phyloP scores from a whole-genome alignment of 2,888 invertebrate species.

The Epistrophe grossulariae region DNA sequence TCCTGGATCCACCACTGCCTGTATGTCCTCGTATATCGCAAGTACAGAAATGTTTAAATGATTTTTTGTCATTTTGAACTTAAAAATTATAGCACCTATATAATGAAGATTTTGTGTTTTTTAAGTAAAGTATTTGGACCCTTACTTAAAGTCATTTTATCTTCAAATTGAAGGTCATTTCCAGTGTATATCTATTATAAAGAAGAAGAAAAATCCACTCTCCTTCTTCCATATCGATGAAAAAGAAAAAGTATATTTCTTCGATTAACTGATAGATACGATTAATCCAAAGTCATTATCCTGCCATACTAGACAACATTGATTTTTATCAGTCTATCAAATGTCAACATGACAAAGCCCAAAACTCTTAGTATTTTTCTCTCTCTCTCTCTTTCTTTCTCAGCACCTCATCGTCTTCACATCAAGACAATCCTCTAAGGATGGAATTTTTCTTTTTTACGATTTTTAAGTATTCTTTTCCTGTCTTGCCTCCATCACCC shows the following conservation, averaged over 20 bases:
- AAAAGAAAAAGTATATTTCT: neutral
- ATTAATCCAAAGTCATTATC: constrained; percentile 56
- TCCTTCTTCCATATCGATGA: too few relatives aligned
- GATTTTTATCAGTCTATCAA: constrained; percentile 66
- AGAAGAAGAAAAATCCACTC: neutral
- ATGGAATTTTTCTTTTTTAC: constrained; percentile 29
- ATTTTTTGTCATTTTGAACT: neutral
- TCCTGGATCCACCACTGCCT: too few relatives aligned
- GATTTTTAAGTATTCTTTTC: constrained; percentile 44
- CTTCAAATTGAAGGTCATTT: constrained; percentile 1
- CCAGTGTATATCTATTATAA: too few relatives aligned
- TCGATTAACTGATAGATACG: constrained; percentile 16
- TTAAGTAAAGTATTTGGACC: neutral
- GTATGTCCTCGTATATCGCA: too few relatives aligned
- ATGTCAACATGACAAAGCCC: constrained; percentile 41
- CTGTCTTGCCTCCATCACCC: constrained; percentile 20
- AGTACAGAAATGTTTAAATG: too few relatives aligned
- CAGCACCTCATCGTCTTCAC: neutral
- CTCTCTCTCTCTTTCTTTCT: neutral
- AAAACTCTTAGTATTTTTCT: neutral
- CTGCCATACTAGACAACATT: constrained; percentile 46
- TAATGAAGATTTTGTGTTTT: neutral
- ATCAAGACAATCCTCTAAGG: constrained; percentile 1
- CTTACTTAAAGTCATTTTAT: neutral
- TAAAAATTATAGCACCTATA: neutral